phyloP scores from a whole-genome alignment of 2,888 invertebrate species.

The Eubasilissa splendida region DNA sequence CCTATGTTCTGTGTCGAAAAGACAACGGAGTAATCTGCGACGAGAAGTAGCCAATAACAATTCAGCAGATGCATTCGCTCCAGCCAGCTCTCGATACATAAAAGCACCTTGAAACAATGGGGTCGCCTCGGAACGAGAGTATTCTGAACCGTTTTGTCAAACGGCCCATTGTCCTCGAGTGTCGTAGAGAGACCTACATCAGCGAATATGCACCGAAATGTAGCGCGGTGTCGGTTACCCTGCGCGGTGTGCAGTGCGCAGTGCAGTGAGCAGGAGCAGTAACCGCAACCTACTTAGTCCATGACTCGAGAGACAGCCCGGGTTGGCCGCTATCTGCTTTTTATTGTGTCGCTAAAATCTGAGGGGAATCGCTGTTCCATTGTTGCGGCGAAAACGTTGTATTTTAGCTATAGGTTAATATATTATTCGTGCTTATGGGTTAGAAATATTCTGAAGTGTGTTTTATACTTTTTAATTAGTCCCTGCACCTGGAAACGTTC shows the following conservation, averaged over 20 bases:
- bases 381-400: conserved; percentile 20
- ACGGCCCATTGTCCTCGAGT: conserved; percentile 52
- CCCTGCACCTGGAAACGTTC: too few relatives aligned
- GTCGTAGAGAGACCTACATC: conserved; percentile 56
- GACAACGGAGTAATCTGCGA: conserved; percentile 10
- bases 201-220: conserved; percentile 51
- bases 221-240: conserved; percentile 30
- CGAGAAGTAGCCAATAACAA: conserved; percentile 33
- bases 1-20: conserved; percentile 14
- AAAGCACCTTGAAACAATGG: conserved; percentile 26
- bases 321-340: conserved; percentile 54
- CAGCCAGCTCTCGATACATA: background rate
- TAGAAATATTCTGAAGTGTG: background rate
- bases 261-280: background rate
- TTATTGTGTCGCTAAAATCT: conserved; percentile 55
- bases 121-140: conserved; percentile 46
- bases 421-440: conserved; percentile 11
- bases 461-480: too few relatives aligned
- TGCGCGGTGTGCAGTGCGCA: background rate
- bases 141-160: conserved; percentile 47
- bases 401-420: conserved; percentile 1
- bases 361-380: conserved; percentile 26
- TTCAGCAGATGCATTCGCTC: conserved; percentile 30
- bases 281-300: background rate
- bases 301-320: conserved; percentile 22